Evolutionary conservation across 2,888 invertebrate genomes (phyloP).

Genomic region (Dolomedes plantarius): DNA sequence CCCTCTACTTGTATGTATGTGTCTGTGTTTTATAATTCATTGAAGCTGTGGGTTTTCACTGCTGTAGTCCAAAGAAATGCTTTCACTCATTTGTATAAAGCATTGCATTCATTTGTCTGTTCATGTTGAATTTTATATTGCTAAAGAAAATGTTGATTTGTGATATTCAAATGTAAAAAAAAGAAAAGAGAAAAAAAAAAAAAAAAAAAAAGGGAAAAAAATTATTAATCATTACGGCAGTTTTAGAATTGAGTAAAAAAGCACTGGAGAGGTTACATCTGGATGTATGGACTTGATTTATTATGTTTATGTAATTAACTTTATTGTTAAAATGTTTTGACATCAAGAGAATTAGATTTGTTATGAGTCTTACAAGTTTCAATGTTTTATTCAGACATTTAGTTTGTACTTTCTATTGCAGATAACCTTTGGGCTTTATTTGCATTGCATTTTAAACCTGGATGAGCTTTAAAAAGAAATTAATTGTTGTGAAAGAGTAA

Average conservation of each 20-base stretch:
- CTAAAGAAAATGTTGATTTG: slow-evolving; percentile 55
- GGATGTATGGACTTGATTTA: not conserved
- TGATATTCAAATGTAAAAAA: slow-evolving; percentile 53
- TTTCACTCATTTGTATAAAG: slow-evolving; percentile 59
- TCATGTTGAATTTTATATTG: slow-evolving; percentile 67
- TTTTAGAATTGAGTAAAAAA: not conserved
- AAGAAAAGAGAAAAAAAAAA: too few relatives aligned
- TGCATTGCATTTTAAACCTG: not conserved
- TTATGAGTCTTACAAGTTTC: not conserved
- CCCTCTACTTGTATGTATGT: slow-evolving; percentile 19
- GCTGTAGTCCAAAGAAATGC: slow-evolving; percentile 63
- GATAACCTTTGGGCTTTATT: not conserved
- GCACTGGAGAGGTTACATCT: not conserved
- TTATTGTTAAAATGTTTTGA: slow-evolving; percentile 8
- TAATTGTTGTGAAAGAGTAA: too few relatives aligned
- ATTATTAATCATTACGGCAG: not conserved
- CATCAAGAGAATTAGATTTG: not conserved
- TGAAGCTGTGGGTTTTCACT: slow-evolving; percentile 33
- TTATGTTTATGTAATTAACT: not conserved
- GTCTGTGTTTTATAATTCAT: slow-evolving; percentile 24
- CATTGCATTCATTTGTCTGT: slow-evolving; percentile 44
- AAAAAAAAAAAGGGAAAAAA: too few relatives aligned
- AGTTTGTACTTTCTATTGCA: slow-evolving; percentile 10
- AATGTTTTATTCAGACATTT: not conserved
- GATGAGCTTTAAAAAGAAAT: not conserved